These are phyloP conservation scores for Lysiphlebus fabarum DNA, from an alignment of 1,140 invertebrate genomes.

Conservation along the genomic window DNA sequence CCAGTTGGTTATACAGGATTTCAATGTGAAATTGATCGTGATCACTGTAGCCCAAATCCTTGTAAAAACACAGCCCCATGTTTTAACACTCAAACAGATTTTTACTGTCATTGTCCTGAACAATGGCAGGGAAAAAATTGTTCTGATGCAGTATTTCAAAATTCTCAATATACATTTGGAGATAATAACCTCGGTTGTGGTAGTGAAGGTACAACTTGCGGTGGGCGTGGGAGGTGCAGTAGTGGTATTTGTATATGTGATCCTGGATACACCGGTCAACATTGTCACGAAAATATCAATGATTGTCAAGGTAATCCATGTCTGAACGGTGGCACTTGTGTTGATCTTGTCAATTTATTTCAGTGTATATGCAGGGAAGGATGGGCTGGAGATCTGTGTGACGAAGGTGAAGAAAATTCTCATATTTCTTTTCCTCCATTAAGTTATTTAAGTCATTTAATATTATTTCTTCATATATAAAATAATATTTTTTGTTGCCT, in stretches of 20 bases:
- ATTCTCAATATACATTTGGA: slow-evolving; percentile 57
- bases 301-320: slow-evolving; percentile 72
- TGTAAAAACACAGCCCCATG: slow-evolving; percentile 78
- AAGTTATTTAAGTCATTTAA: not conserved
- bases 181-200: slow-evolving; percentile 49
- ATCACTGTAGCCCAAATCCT: slow-evolving; percentile 78
- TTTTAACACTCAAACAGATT: slow-evolving; percentile 80
- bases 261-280: slow-evolving; percentile 73
- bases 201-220: slow-evolving; percentile 61
- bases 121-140: slow-evolving; percentile 89
- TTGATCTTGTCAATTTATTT: slow-evolving; percentile 73
- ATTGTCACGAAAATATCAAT: slow-evolving; percentile 72
- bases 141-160: slow-evolving; percentile 65
- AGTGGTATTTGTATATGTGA: slow-evolving; percentile 71
- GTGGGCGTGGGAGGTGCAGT: slow-evolving; percentile 75
- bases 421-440: slow-evolving; percentile 5
- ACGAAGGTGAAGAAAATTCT: slow-evolving; percentile 56
- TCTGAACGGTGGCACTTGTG: slow-evolving; percentile 70
- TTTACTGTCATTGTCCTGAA: slow-evolving; percentile 84
- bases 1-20: slow-evolving; percentile 76
- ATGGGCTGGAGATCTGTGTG: slow-evolving; percentile 65
- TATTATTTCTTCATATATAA: not conserved
- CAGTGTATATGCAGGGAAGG: slow-evolving; percentile 74
- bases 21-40: slow-evolving; percentile 78
- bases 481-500: not conserved